Evolutionary conservation across 1,140 invertebrate species (phyloP).

Genomic region (Papilio glaucus): DNA sequence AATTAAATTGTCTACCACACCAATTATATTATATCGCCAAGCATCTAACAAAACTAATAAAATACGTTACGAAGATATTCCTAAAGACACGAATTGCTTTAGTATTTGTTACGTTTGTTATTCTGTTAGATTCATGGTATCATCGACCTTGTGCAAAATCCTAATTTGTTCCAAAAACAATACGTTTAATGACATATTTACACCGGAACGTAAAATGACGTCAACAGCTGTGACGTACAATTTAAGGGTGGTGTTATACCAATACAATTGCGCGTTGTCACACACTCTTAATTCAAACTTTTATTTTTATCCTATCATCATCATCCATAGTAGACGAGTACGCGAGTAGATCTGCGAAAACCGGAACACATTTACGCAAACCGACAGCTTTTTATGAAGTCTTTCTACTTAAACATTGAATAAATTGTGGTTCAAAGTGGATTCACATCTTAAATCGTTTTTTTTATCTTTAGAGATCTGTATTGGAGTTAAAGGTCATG

Average conservation of each 20-base stretch:
- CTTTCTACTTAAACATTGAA: background rate
- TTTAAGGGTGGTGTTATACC: constrained; percentile 9
- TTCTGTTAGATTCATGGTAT: constrained; percentile 10
- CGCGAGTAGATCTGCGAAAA: background rate
- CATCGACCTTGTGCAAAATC: constrained; percentile 5
- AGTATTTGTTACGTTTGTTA: background rate
- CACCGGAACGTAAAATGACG: constrained; percentile 15
- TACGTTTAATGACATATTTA: constrained; percentile 18
- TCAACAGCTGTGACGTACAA: background rate
- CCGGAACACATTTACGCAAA: background rate
- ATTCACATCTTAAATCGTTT: background rate
- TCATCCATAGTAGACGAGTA: background rate
- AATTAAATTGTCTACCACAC: background rate
- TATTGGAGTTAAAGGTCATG: background rate
- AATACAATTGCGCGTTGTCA: background rate
- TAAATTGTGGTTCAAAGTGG: background rate
- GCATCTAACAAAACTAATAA: background rate
- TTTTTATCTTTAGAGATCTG: background rate
- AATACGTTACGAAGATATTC: constrained; percentile 8
- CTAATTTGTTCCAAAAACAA: constrained; percentile 19
- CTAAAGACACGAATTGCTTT: constrained; percentile 1
- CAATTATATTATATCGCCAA: too few relatives aligned
- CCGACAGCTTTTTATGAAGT: background rate
- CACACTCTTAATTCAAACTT: too few relatives aligned
- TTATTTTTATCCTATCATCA: background rate